Base-by-base conservation (phyloP, 1,140 invertebrate species). In the Drosophila chauvacae region DNA sequence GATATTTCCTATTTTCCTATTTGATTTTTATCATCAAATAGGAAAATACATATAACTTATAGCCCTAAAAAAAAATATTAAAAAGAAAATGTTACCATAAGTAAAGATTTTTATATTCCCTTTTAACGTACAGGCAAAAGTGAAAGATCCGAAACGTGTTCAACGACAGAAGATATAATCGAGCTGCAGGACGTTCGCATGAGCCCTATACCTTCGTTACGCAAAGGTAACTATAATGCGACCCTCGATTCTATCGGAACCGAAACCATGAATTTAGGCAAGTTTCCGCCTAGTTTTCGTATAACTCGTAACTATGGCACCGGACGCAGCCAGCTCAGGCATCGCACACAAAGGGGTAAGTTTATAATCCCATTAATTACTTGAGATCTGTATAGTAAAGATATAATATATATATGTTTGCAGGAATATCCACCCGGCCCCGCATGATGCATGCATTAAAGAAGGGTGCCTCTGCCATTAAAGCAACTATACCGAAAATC, bases 401-500 rank as follows among this genome's bases (percentile, higher is more conserved):
- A 42, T 35, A 1, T 61, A 3, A 9, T 30, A 30, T 37, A 37
- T 11, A 16, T 56, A 16, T 7, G 18, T 10, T 13, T 9, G 16
- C 58, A 74, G 79, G 83, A 93, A 94, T 80, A 30, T 64, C 72
- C 91, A 94, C 94, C 50, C 94, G 94, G 75, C 95, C 95, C 18
- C 95, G 96, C 93, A 94, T 97, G 81, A 93, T 97, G 30, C 96
- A 97, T 83, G 96, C 96, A 7, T 93, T 97, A 23, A 94, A 95
- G 58, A 95, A 95, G 80, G 96, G 96, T 23, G 96, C 97, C 3
- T 95, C 96, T 6, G 96, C 96, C 7, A 92, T 97, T 48, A 96
- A 96, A 85, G 95, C 96, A 9, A 97, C 96, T 7, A 96, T 99
- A 93, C 98, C 2, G 42, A 96, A 96, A 92, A 98, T 99, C 79